These are phyloP conservation scores for Tachina lurida DNA, from an alignment of 2,888 invertebrate genomes.

Conservation along the genomic window DNA sequence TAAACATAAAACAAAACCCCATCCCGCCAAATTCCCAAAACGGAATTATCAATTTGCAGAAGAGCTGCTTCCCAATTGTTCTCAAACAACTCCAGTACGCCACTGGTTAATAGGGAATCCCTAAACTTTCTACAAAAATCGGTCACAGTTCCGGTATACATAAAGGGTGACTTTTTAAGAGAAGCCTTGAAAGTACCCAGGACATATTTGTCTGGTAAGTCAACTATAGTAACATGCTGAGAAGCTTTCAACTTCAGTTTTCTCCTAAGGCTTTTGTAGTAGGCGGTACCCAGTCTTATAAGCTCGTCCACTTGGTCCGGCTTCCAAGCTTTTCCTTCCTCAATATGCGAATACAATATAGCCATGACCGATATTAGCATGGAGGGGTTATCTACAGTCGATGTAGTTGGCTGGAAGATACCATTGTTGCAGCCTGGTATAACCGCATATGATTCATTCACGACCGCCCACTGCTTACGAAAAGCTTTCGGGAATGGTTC, in stretches of 20 bases:
- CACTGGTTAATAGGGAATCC: constrained; percentile 77
- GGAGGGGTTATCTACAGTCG: constrained; percentile 84
- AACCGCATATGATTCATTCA: constrained; percentile 79
- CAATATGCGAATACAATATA: constrained; percentile 87
- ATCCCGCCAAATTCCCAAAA: constrained; percentile 86
- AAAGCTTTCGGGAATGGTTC: constrained; percentile 63
- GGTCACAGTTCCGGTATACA: constrained; percentile 78
- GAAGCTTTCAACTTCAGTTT: constrained; percentile 76
- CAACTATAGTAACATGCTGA: constrained; percentile 77
- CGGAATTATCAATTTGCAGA: constrained; percentile 85
- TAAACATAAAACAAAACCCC: constrained; percentile 86
- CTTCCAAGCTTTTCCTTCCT: constrained; percentile 86
- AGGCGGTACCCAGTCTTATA: constrained; percentile 77
- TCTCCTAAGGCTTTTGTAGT: constrained; percentile 76
- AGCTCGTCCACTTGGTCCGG: constrained; percentile 85
- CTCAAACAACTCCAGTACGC: constrained; percentile 76
- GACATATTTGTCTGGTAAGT: constrained; percentile 82
- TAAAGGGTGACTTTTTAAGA: constrained; percentile 77
- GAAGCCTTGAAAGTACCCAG: constrained; percentile 80
- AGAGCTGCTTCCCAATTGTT: constrained; percentile 76
- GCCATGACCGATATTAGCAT: constrained; percentile 85
- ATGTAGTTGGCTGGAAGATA: constrained; percentile 75
- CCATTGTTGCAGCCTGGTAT: constrained; percentile 80
- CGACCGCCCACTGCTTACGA: constrained; percentile 77
- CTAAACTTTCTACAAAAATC: constrained; percentile 76